Base-by-base conservation (phyloP, 2,797 vertebrate species). In the Hemibagrus guttatus region DNA sequence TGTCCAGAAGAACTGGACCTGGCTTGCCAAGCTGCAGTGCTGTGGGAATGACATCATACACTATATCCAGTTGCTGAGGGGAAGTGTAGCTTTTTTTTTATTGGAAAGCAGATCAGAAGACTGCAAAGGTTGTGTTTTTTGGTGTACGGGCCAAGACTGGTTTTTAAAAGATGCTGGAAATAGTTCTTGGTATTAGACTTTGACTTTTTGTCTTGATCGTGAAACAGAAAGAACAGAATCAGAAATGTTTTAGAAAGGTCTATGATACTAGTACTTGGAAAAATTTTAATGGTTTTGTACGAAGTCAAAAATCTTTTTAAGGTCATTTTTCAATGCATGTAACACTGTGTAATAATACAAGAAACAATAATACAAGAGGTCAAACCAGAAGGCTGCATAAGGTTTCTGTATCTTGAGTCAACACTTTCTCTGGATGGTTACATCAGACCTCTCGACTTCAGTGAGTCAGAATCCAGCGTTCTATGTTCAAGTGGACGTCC, bases 1-100 rank as follows among this genome's bases (percentile, higher is more conserved):
- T 86, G 69, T 86, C 85, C 35, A 58, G 84, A 66, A 87, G 23
- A 81, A 59, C 76, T 81, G 35, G 75, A 85, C 83, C 76, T 72
- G 83, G 75, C n/a, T 28, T 76, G 59, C 21, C 81, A 82, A n/a
- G 49, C 84, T n/a, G 66, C 79, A 68, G 58, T 59, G 74, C 31
- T 52, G 66, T 5, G 39, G 63, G 61, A 82, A 82, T 86, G 85
- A 84, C 81, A 81, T 88, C 88, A 86, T 72, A 13, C 8, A 28
- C 81, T 84, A 81, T 84, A 84, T 88, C 26, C 87, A 86, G 56
- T 61, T 59, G 58, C 19, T 66, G 59, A 63, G 0, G 19, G 58
- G 9, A 82, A 80, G 39, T 39, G 39, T 61, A n/a, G n/a, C 21
- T 78, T 56, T 39, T 11, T 56, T 58, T 13, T 23, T 46, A 46